Evolutionary conservation across 1,140 invertebrate genomes (phyloP).

Genomic region (Galleria mellonella): DNA sequence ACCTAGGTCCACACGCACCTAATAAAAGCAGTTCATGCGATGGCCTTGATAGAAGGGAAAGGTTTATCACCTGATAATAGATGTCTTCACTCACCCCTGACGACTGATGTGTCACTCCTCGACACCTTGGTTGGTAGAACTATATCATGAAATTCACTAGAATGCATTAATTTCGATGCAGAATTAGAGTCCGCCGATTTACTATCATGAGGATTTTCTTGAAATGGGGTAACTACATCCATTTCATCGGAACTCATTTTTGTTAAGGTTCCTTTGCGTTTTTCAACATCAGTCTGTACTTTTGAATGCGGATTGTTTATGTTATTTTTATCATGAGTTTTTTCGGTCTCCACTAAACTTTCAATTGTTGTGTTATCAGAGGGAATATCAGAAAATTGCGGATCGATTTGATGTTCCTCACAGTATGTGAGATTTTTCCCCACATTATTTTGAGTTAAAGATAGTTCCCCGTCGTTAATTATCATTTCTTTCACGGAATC

Average conservation of each 20-base stretch:
- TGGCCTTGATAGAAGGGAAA: slow-evolving; percentile 62
- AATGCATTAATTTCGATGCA: slow-evolving; percentile 41
- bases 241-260: slow-evolving; percentile 42
- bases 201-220: not conserved
- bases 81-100: slow-evolving; percentile 72
- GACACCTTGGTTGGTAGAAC: slow-evolving; percentile 57
- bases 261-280: slow-evolving; percentile 5
- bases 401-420: not conserved
- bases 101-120: slow-evolving; percentile 54
- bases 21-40: slow-evolving; percentile 55
- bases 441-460: slow-evolving; percentile 3
- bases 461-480: slow-evolving; percentile 10
- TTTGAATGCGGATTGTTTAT: slow-evolving; percentile 4
- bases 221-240: slow-evolving; percentile 52
- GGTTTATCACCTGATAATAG: slow-evolving; percentile 69
- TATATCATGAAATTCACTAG: slow-evolving; percentile 58
- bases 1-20: slow-evolving; percentile 15
- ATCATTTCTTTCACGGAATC: slow-evolving; percentile 48
- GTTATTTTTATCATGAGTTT: not conserved
- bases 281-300: not conserved
- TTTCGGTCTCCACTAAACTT: slow-evolving; percentile 13
- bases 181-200: not conserved
- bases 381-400: slow-evolving; percentile 6
- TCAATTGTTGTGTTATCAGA: slow-evolving; percentile 13
- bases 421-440: slow-evolving; percentile 1